Evolutionary conservation across 1,140 invertebrate species (phyloP).

Genomic region (Brachystomella parvula): DNA sequence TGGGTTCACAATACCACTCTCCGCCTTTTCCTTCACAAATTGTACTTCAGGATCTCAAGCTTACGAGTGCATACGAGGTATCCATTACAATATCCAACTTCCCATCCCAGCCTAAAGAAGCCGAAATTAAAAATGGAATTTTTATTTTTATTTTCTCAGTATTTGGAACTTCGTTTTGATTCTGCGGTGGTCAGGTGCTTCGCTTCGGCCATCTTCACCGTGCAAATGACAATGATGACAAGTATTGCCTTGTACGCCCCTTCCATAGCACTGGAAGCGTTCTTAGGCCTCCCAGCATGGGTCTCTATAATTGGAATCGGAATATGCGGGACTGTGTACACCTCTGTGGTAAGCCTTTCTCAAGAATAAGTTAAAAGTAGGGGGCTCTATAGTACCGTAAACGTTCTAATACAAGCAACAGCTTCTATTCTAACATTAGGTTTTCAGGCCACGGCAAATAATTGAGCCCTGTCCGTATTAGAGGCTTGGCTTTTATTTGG

Average conservation of each 20-base stretch:
- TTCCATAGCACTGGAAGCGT: slow-evolving; percentile 34
- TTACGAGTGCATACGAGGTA: slow-evolving; percentile 37
- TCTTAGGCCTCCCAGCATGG: slow-evolving; percentile 37
- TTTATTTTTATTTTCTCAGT: slow-evolving; percentile 18
- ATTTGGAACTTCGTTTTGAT: slow-evolving; percentile 33
- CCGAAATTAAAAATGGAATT: not conserved
- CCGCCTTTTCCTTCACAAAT: slow-evolving; percentile 26
- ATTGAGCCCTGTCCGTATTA: not conserved
- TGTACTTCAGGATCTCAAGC: slow-evolving; percentile 34
- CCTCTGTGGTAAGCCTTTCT: slow-evolving; percentile 19
- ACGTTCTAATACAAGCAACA: not conserved
- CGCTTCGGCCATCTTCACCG: slow-evolving; percentile 25
- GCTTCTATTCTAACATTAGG: not conserved
- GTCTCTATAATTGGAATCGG: slow-evolving; percentile 31
- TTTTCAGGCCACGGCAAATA: not conserved
- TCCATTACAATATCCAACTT: not conserved
- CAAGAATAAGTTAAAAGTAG: not conserved
- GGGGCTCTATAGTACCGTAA: not conserved
- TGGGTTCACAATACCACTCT: slow-evolving; percentile 15
- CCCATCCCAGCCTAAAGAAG: not conserved
- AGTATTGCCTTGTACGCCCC: slow-evolving; percentile 29
- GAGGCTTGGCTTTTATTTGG: not conserved
- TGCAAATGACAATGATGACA: slow-evolving; percentile 24
- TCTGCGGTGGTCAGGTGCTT: slow-evolving; percentile 26
- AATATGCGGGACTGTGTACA: slow-evolving; percentile 23